These are phyloP conservation scores for Bradypus variegatus DNA, from an alignment of 2,797 vertebrate species.

Conservation along the genomic window DNA sequence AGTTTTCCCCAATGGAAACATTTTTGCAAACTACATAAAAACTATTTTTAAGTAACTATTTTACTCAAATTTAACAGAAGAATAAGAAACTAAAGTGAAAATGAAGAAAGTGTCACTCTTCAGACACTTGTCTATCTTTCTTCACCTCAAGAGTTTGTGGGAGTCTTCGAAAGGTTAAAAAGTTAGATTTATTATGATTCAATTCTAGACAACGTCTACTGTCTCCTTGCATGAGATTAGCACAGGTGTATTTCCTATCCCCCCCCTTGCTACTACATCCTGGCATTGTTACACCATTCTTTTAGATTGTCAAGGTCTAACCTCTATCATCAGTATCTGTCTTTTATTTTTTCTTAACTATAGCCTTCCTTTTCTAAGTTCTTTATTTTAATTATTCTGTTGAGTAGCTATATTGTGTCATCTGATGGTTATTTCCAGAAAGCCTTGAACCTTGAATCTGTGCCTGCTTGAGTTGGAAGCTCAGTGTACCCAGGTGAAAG, in stretches of 20 bases:
- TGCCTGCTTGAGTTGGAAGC: neutral
- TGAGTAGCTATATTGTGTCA: neutral
- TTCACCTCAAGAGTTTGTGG: neutral
- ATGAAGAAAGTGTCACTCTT: neutral
- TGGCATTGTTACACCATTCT: neutral
- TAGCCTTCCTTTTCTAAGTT: neutral
- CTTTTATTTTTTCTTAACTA: neutral
- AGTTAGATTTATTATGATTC: neutral
- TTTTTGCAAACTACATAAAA: neutral
- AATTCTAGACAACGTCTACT: neutral
- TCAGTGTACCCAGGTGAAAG: neutral
- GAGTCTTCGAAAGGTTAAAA: neutral
- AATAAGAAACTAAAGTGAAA: neutral
- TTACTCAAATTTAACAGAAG: neutral
- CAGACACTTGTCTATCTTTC: neutral
- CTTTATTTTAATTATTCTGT: neutral
- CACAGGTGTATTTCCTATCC: neutral
- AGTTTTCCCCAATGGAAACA: neutral
- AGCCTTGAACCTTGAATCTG: neutral
- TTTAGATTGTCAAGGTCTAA: neutral
- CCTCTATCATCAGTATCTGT: neutral
- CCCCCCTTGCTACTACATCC: neutral
- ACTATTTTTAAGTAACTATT: neutral
- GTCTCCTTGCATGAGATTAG: neutral
- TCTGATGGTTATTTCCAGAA: neutral